Evolutionary conservation across 2,113 vertebrate genomes (phyloP), one percentile per base, ranked within the genome.

Genomic region (Percopsis transmontana): DNA sequence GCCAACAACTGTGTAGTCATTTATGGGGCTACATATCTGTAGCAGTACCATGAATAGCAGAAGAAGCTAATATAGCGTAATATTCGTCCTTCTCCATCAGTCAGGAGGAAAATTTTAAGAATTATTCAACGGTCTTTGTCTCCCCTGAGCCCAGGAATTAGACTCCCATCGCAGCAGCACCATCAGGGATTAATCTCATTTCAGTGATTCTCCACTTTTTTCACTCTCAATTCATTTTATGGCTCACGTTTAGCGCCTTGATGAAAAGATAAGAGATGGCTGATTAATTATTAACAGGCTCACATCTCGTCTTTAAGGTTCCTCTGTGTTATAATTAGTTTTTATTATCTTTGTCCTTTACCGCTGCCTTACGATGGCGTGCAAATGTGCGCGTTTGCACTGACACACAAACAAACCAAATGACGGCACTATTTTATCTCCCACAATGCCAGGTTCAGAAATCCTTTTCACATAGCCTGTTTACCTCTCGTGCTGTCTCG

Each of bases 191-290:
- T 53, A 12, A 33, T 77, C 68, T 78, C 66, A 79, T 87, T 84
- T 70, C 68, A 42, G 2, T 0, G 12, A 50, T 57, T 48, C 59
- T 56, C 20, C 41, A 24, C 1, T 8, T 39, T 0, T 21, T 68
- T 72, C 66, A 21, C 39, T 53, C 74, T 64, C 68, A 75, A 77
- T 76, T 80, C 53, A 77, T 83, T 83, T 79, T 74, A 59, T 69
- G 53, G 70, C 60, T 67, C 47, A 61, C 62, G 47, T 72, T 84
- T 77, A 82, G 79, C 74, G 50, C 65, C 74, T 79, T 86, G 82
- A 88, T 90, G 85, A 87, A 86, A 84, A 85, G 74, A 88, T 82
- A 80, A 76, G 71, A 69, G 71, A 65, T 15, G 71, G 68, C 60
- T 72, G 71, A 77, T 88, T 86, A 63, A 80, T 85, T 79, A 84